Base-by-base conservation (phyloP, 92 coral and sea anemone genomes). In the Epizoanthus illoricatus region DNA sequence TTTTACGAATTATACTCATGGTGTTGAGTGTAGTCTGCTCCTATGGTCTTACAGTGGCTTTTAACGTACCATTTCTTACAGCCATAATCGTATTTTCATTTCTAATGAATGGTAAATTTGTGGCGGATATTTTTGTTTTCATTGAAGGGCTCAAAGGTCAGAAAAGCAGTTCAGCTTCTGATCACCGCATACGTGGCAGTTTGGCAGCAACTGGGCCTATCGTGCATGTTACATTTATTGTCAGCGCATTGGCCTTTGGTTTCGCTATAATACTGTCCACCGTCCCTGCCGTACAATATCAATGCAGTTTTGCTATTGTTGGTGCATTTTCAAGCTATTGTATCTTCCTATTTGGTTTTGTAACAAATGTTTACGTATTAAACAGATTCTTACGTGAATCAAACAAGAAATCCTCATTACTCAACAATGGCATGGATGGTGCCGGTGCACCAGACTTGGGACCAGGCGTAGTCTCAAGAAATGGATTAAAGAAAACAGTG, bases 171-270 rank as follows among this genome's bases (percentile, higher is more conserved):
- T 7, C 75, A 18, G 9, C 75, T 20, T 24, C 20, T 70, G 43
- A 13, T 41, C 24, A 70, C 47, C 57, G 75, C 21, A 70, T 70
- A 6, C 43, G 75, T 43, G 47, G 47, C 10, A 40, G 75, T 7
- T 18, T 70, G 75, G 47, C 75, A 70, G 36, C 55, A 21, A 17
- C 75, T 18, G 75, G 75, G 23, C 75, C 47, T 70, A 43, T 54
- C 6, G 24, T 70, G 43, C 57, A 70, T 23, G 4, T 43, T 6
- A 43, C 75, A 43, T 49, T 70, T 18, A 10, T 43, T 70, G 33
- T 45, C 43, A 45, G 47, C 7, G 75, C 58, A 70, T 4, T 45
- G 23, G 57, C 75, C 19, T 70, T 21, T 45, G 28, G 57, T 1
- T 41, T 70, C 10, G 56, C 47, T 70, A 70, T 70, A 2, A 41